Percentiles rank a stretch among this genome's conserved stretches.
phyloP scores from a whole-genome alignment of 2,888 invertebrate genomes.

The Apamea monoglypha region DNA sequence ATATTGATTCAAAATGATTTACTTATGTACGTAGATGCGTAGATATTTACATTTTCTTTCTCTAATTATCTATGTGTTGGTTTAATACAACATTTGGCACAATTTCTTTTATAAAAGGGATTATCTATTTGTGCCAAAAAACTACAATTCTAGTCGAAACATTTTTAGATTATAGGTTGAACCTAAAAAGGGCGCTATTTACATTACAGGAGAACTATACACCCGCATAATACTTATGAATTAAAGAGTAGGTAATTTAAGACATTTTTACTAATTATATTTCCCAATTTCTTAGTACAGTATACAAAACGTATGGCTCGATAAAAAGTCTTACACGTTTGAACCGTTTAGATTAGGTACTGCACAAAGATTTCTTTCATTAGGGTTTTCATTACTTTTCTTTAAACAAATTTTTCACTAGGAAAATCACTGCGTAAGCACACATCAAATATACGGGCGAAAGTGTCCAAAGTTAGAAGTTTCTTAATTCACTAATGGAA shows the following conservation, averaged over 20 bases:
- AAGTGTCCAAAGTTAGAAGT: constrained; percentile 63
- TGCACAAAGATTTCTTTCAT: constrained; percentile 40
- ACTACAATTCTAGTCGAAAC: constrained; percentile 66
- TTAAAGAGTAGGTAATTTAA: constrained; percentile 51
- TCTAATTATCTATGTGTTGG: constrained; percentile 78
- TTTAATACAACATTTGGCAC: constrained; percentile 79
- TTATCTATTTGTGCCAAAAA: constrained; percentile 68
- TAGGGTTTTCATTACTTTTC: constrained; percentile 18
- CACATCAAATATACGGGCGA: constrained; percentile 62
- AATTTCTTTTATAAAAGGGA: constrained; percentile 65
- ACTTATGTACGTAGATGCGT: constrained; percentile 68
- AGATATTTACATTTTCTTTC: constrained; percentile 76
- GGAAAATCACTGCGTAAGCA: constrained; percentile 50
- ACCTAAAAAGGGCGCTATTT: constrained; percentile 64
- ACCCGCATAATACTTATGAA: constrained; percentile 67
- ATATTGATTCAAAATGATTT: constrained; percentile 66
- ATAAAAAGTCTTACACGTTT: constrained; percentile 22
- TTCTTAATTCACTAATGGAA: constrained; percentile 89
- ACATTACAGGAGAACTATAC: constrained; percentile 65
- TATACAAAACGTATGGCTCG: constrained; percentile 14
- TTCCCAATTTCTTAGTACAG: constrained; percentile 46
- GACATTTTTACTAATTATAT: constrained; percentile 42
- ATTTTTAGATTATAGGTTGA: constrained; percentile 59
- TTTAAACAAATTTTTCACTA: constrained; percentile 45
- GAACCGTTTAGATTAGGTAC: constrained; percentile 19